Conservation (phyloP, 2,797 vertebrate genomes). For the Microctenopoma stevenorrisi region DNA sequence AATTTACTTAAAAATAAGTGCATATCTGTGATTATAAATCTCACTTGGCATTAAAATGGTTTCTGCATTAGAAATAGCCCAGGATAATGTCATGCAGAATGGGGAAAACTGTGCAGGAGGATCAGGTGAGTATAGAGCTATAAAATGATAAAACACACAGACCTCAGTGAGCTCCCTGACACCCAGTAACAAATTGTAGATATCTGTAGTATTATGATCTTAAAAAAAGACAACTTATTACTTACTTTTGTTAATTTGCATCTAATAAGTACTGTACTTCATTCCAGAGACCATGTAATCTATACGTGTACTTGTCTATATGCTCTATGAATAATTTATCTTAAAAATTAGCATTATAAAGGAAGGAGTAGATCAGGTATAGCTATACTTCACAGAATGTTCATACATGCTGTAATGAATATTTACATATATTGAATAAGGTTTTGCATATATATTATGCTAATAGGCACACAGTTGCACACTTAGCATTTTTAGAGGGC, state of each 20-base stretch:
- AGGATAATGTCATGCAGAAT: slow-evolving; percentile 54
- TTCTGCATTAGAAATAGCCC: slow-evolving; percentile 54
- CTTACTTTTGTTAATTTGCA: slow-evolving; percentile 12
- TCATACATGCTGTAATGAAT: slow-evolving; percentile 51
- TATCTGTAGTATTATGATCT: neutral
- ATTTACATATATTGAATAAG: slow-evolving; percentile 29
- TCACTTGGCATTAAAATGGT: neutral
- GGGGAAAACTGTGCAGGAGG: slow-evolving; percentile 36
- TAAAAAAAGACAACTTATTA: neutral
- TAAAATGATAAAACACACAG: neutral
- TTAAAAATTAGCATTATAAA: slow-evolving; percentile 49
- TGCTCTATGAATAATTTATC: slow-evolving; percentile 4
- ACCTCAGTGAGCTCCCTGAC: too few relatives aligned
- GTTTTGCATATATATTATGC: slow-evolving; percentile 34
- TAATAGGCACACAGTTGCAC: slow-evolving; percentile 32
- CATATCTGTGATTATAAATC: neutral
- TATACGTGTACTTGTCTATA: neutral
- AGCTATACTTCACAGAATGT: slow-evolving; percentile 25
- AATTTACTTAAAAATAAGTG: neutral
- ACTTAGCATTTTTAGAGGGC: slow-evolving; percentile 48
- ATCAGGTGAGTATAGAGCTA: slow-evolving; percentile 41
- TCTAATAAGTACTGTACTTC: slow-evolving; percentile 1
- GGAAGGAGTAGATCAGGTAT: neutral
- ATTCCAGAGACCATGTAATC: slow-evolving; percentile 1
- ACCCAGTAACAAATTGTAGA: neutral